Conservation (phyloP, 2,888 invertebrate species). For the Schizaphis graminum region DNA sequence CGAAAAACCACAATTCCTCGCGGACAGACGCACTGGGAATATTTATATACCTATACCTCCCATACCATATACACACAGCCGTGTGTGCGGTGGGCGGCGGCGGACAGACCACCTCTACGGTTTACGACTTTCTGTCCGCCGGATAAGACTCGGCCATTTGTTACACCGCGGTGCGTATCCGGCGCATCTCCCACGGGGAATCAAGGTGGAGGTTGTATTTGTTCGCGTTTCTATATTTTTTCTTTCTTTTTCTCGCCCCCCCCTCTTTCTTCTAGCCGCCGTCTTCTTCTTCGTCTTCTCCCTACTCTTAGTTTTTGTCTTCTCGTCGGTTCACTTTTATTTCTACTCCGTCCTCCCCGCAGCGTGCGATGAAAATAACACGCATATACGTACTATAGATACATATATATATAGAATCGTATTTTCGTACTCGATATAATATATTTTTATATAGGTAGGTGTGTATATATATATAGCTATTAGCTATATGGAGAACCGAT, state of each 20-base stretch:
- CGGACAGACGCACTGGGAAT: slow-evolving; percentile 64
- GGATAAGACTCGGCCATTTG: slow-evolving; percentile 64
- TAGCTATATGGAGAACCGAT: slow-evolving; percentile 28
- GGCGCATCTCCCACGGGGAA: slow-evolving; percentile 57
- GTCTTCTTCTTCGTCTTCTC: background rate
- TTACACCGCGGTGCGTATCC: slow-evolving; percentile 18
- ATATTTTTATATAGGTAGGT: background rate
- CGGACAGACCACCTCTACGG: slow-evolving; percentile 15
- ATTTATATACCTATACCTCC: background rate
- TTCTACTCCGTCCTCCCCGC: background rate
- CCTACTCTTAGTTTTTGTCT: background rate
- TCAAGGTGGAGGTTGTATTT: slow-evolving; percentile 52
- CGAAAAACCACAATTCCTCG: slow-evolving; percentile 63
- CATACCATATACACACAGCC: background rate
- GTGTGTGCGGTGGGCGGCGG: background rate
- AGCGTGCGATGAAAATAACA: background rate
- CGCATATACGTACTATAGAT: background rate
- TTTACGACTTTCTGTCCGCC: slow-evolving; percentile 63
- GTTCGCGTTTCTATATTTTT: slow-evolving; percentile 40
- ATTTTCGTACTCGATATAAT: background rate
- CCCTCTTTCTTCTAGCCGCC: background rate
- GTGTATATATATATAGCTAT: background rate
- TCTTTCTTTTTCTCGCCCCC: background rate
- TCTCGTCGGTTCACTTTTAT: background rate
- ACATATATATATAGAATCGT: background rate